Base-by-base conservation (phyloP, 1,140 invertebrate species). In the Cyphomyrmex costatus region DNA sequence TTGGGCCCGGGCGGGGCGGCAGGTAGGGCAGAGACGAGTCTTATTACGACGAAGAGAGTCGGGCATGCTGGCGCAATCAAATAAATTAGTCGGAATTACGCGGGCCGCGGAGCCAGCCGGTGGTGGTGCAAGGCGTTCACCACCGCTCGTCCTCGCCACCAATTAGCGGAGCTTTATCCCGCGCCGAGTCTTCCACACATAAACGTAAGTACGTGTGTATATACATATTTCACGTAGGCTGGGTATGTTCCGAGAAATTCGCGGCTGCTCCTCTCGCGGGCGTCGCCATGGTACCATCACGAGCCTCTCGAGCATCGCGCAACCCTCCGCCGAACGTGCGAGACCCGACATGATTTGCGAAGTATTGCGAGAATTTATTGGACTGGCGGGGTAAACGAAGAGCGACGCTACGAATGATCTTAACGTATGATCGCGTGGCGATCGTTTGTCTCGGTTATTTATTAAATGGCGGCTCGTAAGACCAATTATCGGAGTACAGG, bases 41-140 rank as follows among this genome's bases (percentile, higher is more conserved):
- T 92, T 91, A 92, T 92, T 92, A 92, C 89, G 73, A 33, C 79
- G 86, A 70, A 80, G 49, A 80, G 88, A 91, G 86, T 66, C 86
- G 79, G 60, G 87, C 90, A 90, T 89, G 85, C 87, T 78, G 91
- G 88, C 63, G 88, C 90, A 92, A 92, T 92, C 92, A 92, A 92
- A 92, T 92, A 92, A 92, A 92, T 92, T 92, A 92, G 92, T 92
- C 90, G 91, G 88, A 92, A 92, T 92, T 92, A 92, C 91, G 89
- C 89, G 78, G 70, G 84, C 77, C 65, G 86, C 56, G 76, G 79
- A 83, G 87, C 76, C 90, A 33, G 71, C 53, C 73, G 77, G 85
- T 83, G 77, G 71, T 82, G 61, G 88, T 27, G 70, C 76, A 74
- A 6, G 84, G 66, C 86, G 82, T 66, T 77, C 86, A 71, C 79